Evolutionary conservation across 2,888 invertebrate genomes (phyloP), one percentile per base, ranked within the genome.

Genomic region (Latrodectus hesperus): DNA sequence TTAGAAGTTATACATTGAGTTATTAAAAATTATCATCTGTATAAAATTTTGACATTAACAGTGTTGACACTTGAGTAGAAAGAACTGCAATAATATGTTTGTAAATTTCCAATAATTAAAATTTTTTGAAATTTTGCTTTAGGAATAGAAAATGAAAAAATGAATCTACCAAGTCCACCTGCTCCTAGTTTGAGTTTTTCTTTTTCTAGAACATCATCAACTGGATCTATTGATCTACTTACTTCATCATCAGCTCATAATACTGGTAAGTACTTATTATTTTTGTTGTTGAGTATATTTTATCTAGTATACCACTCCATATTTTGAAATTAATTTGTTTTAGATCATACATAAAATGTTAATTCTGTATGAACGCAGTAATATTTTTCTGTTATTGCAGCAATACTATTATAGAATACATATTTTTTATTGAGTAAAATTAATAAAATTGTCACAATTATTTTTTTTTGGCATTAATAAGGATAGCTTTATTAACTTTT

Each of bases 231-330:
- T 81, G 95, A 95, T 91, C 96, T 96, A 12, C 95, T 96, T 71
- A 89, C 90, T 64, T 95, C 95, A 55, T 96, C 96, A 26, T 96
- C 96, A 2, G 95, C 96, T 90, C 96, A 96, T 91, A 96, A 96
- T 92, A 95, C 96, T 91, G 96, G 96, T 95, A 92, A 74, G 12
- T 78, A 80, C 67, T 64, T 60, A 26, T 60, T 83, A 68, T 53
- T 67, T 67, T 81, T 26, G 14, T 78, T 52, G 0, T 38, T 38
- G 38, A 38, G 38, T 6, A 38, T 38, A 38, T 38, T 38, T 38
- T 38, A 38, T 38, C 6, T 1, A 38, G 38, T 38, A 38, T 38
- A 6, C 5, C 4, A 38, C 38, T 38, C 38, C 6, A 38, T 38
- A 38, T 3, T 38, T 38, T 38, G 22, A 68, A 71, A 38, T 38